A percentile compares a stretch with the other conserved stretches of the same genome.
Evolutionary conservation across 2,113 vertebrate genomes (phyloP).

Genomic region (Seriola aureovittata): DNA sequence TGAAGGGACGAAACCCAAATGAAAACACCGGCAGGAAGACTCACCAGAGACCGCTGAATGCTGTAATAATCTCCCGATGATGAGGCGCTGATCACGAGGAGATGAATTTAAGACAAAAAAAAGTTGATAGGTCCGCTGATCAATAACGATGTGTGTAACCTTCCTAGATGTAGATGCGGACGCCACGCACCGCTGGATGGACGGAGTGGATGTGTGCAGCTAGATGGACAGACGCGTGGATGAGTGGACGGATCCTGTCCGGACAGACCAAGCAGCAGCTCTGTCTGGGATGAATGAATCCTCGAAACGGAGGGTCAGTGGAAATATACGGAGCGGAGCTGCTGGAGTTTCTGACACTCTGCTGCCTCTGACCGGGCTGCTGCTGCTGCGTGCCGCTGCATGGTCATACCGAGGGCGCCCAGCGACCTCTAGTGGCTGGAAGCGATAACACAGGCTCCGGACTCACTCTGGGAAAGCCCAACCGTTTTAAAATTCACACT

Average conservation of each 20-base stretch:
- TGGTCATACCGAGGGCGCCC: rapidly evolving
- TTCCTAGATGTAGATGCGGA: constrained; percentile 39
- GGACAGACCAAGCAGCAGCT: constrained; percentile 40
- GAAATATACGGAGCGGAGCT: constrained; percentile 55
- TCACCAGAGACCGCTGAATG: constrained; percentile 54
- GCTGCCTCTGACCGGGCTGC: constrained; percentile 43
- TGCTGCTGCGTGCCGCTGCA: constrained; percentile 56
- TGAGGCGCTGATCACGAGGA: background rate
- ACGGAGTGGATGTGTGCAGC: background rate
- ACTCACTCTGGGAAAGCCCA: background rate
- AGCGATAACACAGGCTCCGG: background rate
- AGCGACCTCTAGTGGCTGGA: constrained; percentile 42
- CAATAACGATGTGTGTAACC: constrained; percentile 35
- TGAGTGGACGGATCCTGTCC: background rate
- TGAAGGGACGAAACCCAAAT: constrained; percentile 1
- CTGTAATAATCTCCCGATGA: background rate
- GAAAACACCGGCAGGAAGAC: constrained; percentile 42
- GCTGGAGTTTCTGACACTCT: constrained; percentile 51
- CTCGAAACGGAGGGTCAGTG: constrained; percentile 11
- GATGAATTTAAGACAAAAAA: background rate
- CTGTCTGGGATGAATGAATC: constrained; percentile 57
- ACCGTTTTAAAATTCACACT: background rate
- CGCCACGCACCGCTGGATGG: constrained; percentile 23
- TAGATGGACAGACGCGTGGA: background rate
- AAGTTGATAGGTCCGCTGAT: constrained; percentile 53